Percentiles rank a stretch among this genome's conserved stretches.
phyloP scores from a whole-genome alignment of 2,113 vertebrate species.

The Tachysurus fulvidraco region DNA sequence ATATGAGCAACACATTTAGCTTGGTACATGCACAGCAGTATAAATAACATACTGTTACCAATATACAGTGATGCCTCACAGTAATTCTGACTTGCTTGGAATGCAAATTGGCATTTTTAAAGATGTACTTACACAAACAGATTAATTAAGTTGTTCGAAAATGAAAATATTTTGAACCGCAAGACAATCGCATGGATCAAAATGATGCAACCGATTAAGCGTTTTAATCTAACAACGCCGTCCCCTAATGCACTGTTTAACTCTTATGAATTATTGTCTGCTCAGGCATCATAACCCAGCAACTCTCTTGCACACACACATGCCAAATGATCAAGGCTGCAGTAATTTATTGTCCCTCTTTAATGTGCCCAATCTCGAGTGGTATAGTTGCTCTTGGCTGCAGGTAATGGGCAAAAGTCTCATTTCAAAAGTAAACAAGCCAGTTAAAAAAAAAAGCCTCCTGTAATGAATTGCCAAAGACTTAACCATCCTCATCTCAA shows the following conservation, averaged over 20 bases:
- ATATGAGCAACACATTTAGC: not conserved
- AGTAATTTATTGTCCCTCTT: conserved; percentile 39
- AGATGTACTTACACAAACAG: not conserved
- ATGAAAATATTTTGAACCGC: conserved; percentile 2
- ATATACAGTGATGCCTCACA: not conserved
- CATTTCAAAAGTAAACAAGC: conserved; percentile 45
- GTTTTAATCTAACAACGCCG: conserved; percentile 24
- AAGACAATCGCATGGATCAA: conserved; percentile 19
- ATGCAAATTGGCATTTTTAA: not conserved
- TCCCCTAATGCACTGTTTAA: conserved; percentile 13
- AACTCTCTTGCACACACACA: not conserved
- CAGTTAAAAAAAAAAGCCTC: conserved; percentile 36
- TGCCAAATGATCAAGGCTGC: conserved; percentile 33
- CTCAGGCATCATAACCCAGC: conserved; percentile 14
- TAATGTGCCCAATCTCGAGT: conserved; percentile 21
- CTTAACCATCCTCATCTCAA: conserved; percentile 52
- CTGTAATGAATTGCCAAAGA: conserved; percentile 51
- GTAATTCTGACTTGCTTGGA: not conserved
- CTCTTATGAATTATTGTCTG: conserved; percentile 27
- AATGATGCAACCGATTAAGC: conserved; percentile 5
- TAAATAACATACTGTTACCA: not conserved
- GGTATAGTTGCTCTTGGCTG: conserved; percentile 24
- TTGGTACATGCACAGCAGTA: not conserved
- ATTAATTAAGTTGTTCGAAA: not conserved
- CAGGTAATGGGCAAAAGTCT: conserved; percentile 44